Percentiles rank a stretch among this genome's conserved stretches.
Evolutionary conservation across 2,113 vertebrate species (phyloP).

Genomic region (Callorhinus ursinus): DNA sequence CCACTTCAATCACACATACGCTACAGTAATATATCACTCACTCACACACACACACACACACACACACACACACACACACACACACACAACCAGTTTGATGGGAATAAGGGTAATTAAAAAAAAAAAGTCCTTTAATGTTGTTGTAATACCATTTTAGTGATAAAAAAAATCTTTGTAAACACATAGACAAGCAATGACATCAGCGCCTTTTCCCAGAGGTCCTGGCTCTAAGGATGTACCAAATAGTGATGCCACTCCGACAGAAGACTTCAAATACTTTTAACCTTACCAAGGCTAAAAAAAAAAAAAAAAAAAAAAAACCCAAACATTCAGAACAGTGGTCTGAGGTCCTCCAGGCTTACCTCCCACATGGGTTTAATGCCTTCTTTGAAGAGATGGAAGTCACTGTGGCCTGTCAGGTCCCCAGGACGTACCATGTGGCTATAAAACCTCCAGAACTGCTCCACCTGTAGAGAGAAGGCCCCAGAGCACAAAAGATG

Average conservation of each 20-base stretch:
- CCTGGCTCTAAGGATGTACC: background rate
- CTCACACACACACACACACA: background rate
- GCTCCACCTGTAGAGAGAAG: conserved; percentile 87
- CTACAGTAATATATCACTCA: background rate
- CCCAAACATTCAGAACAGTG: background rate
- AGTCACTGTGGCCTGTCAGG: conserved; percentile 92
- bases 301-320: no score
- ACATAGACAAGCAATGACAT: background rate
- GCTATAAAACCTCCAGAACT: conserved; percentile 92
- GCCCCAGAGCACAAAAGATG: background rate
- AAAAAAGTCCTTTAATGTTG: background rate
- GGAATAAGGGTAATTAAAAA: background rate
- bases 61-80: background rate
- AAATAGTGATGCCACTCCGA: background rate
- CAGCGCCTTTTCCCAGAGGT: background rate
- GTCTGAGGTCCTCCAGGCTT: conserved; percentile 63
- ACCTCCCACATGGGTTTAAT: conserved; percentile 94
- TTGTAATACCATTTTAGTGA: background rate
- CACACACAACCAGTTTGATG: background rate
- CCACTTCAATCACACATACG: background rate
- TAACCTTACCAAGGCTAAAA: background rate
- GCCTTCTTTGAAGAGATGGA: conserved; percentile 92
- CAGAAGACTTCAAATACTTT: background rate
- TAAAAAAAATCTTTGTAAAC: background rate
- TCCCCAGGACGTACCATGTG: conserved; percentile 92